These are phyloP conservation scores for Eupithecia subfuscata DNA, from an alignment of 2,888 invertebrate species.

Conservation along the genomic window DNA sequence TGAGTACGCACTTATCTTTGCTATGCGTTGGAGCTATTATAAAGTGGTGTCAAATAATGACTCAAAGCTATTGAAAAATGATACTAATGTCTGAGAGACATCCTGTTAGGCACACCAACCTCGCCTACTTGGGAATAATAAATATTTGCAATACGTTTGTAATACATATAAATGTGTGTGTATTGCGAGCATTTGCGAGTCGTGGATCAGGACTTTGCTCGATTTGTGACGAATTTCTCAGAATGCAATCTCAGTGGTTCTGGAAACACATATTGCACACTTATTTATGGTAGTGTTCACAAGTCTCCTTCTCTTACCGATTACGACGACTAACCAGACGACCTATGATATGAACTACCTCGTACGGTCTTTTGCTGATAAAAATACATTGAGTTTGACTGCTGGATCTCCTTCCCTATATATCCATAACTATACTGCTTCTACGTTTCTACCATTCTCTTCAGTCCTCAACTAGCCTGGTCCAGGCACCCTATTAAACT, in stretches of 20 bases:
- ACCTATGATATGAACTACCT: background rate
- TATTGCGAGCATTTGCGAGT: background rate
- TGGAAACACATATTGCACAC: conserved; percentile 10
- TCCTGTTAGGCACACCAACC: conserved; percentile 25
- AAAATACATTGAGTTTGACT: background rate
- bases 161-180: background rate
- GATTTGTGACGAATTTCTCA: conserved; percentile 23
- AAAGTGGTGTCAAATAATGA: conserved; percentile 10
- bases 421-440: background rate
- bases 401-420: background rate
- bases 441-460: background rate
- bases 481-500: background rate
- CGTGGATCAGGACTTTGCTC: conserved; percentile 7
- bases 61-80: conserved; percentile 27
- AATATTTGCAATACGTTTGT: background rate
- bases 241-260: conserved; percentile 19
- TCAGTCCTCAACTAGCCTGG: background rate
- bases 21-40: conserved; percentile 3
- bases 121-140: background rate
- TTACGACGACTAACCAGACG: background rate
- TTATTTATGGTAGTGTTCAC: conserved; percentile 2
- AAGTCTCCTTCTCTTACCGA: background rate
- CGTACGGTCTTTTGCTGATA: background rate
- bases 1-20: conserved; percentile 1
- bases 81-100: conserved; percentile 35